Percentiles rank a stretch among this genome's conserved stretches.
Evolutionary conservation across 2,113 vertebrate genomes (phyloP).

Genomic region (Amazona vittata): DNA sequence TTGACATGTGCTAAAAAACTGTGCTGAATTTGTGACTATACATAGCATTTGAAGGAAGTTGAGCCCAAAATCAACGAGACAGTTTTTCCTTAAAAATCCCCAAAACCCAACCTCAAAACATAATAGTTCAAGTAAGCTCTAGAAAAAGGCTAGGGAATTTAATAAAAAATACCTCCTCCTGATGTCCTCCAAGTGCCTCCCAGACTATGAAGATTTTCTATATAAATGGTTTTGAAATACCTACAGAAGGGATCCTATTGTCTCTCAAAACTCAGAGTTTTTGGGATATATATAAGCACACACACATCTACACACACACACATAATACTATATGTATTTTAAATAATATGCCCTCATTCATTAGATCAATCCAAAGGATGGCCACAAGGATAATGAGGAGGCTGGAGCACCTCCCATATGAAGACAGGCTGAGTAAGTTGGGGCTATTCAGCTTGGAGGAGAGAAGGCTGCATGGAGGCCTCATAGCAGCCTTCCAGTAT

Average conservation of each 20-base stretch:
- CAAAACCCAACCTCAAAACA: not conserved
- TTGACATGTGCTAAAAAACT: not conserved
- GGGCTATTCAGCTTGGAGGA: not conserved
- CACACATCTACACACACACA: too few relatives aligned
- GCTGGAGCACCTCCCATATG: not conserved
- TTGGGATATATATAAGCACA: not conserved
- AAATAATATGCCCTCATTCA: not conserved
- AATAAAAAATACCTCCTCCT: not conserved
- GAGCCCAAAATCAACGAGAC: not conserved
- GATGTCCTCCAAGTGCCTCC: not conserved
- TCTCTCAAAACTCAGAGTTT: not conserved
- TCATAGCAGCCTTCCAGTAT: not conserved
- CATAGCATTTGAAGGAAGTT: not conserved
- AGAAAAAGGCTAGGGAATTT: not conserved
- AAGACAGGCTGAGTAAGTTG: not conserved
- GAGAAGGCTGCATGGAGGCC: not conserved
- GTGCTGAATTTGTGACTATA: not conserved
- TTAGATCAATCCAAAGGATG: not conserved
- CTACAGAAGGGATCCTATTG: not conserved
- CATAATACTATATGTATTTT: not conserved
- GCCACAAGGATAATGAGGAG: not conserved
- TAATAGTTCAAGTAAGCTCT: not conserved
- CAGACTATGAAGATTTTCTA: not conserved
- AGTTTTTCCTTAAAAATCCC: not conserved
- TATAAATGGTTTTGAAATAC: not conserved